Base-by-base conservation (phyloP, 2,888 invertebrate genomes). In the Oscheius onirici region DNA sequence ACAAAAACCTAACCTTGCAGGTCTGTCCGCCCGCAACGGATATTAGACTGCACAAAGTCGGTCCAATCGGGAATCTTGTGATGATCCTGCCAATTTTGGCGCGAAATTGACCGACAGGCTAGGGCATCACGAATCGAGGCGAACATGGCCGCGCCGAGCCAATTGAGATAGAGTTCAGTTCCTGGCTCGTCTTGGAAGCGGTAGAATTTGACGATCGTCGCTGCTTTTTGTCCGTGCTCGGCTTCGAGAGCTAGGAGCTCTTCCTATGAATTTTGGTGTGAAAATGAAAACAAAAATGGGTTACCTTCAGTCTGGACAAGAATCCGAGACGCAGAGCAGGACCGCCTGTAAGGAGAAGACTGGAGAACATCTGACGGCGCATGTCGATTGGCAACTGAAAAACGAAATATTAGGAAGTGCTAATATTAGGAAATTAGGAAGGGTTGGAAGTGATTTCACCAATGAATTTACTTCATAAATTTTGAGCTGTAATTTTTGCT, bases 281-380 rank as follows among this genome's bases (percentile, higher is more conserved):
- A 17, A 46, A 46, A 46, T 3, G 11, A 46, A 26, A 34, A 58
- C 15, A 58, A n/a, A 11, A 54, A 34, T 5, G 34, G 34, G 34
- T 3, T 34, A 78, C 80, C 74, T 92, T 91, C 0, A 97, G 90
- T 67, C 97, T 91, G 24, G 93, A 91, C 84, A 92, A 91, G 83
- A 97, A 92, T 0, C 97, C 97, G 68, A 92, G 92, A 77, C 93
- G 90, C 91, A 93, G 92, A 0, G 92, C 91, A 1, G 93, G 92
- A 13, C 97, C 97, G 43, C 97, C 97, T 69, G 93, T 91, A 22
- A 97, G 89, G 69, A 97, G 90, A 79, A 97, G 91, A 89, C 94
- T 95, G 88, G 92, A 92, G 0, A 94, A 92, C 49, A 97, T 90
- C 60, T 90, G 90, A 68, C 91, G 91, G 15, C 95, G 91, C 74